Conservation (phyloP, 2,797 vertebrate species). For the Chaunax sp. region DNA sequence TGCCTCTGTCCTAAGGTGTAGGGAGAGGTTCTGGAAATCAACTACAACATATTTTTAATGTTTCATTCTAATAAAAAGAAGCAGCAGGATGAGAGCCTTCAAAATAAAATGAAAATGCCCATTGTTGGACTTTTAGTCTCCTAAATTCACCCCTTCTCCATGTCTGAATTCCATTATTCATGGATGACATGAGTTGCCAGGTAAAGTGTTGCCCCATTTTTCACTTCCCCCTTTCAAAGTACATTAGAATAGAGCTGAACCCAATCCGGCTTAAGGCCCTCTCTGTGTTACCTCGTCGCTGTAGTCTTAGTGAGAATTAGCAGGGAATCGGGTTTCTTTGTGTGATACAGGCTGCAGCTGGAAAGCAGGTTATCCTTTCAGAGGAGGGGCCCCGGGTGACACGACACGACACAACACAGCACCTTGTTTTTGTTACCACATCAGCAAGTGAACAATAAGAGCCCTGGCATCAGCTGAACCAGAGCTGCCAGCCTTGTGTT, state of each 20-base stretch:
- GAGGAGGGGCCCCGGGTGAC: slow-evolving; percentile 41
- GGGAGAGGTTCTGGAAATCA: background rate
- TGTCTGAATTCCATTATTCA: slow-evolving; percentile 64
- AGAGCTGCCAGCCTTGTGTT: slow-evolving; percentile 42
- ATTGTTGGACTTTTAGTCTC: slow-evolving; percentile 36
- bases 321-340: slow-evolving; percentile 36
- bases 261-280: slow-evolving; percentile 46
- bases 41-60: background rate
- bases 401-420: slow-evolving; percentile 23
- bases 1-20: background rate
- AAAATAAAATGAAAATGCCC: slow-evolving; percentile 37
- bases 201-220: slow-evolving; percentile 58
- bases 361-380: slow-evolving; percentile 58
- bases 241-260: slow-evolving; percentile 47
- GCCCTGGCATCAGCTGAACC: slow-evolving; percentile 31
- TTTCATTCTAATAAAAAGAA: slow-evolving; percentile 2
- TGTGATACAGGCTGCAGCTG: slow-evolving; percentile 34
- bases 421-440: slow-evolving; percentile 58
- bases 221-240: slow-evolving; percentile 6
- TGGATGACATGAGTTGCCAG: slow-evolving; percentile 48
- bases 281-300: slow-evolving; percentile 22
- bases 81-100: slow-evolving; percentile 18
- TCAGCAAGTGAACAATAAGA: slow-evolving; percentile 58
- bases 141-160: slow-evolving; percentile 28
- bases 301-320: slow-evolving; percentile 51